These are phyloP conservation scores for Drosophila watanabei DNA, from an alignment of 1,140 invertebrate species.

Conservation along the genomic window DNA sequence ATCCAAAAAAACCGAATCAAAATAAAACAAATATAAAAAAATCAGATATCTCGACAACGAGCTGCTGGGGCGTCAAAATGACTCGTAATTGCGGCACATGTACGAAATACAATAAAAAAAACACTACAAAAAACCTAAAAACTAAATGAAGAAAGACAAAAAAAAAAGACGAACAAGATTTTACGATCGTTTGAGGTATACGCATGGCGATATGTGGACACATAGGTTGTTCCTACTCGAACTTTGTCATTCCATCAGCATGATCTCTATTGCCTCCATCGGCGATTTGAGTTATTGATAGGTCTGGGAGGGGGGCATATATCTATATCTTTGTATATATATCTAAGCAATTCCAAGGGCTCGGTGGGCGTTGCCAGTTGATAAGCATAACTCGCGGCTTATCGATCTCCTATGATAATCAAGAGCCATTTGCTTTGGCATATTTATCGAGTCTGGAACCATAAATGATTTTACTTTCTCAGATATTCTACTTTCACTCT, in stretches of 20 bases:
- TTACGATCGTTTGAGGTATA: conserved; percentile 40
- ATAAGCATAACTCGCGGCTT: conserved; percentile 76
- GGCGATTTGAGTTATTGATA: conserved; percentile 54
- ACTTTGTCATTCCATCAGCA: conserved; percentile 76
- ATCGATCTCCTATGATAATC: conserved; percentile 76
- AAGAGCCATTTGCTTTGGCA: conserved; percentile 28
- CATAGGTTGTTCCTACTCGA: conserved; percentile 1
- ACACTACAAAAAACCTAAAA: conserved; percentile 14
- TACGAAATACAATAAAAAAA: conserved; percentile 24
- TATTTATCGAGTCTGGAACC: conserved; percentile 28
- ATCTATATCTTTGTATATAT: background rate
- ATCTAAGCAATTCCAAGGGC: background rate
- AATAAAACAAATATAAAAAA: conserved; percentile 34
- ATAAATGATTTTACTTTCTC: conserved; percentile 40
- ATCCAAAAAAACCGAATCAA: conserved; percentile 43
- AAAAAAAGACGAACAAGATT: conserved; percentile 24
- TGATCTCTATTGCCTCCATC: conserved; percentile 39
- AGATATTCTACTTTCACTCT: conserved; percentile 51
- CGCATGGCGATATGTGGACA: conserved; percentile 13
- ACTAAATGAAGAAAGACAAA: background rate
- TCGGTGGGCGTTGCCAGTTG: conserved; percentile 62
- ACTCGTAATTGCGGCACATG: conserved; percentile 76
- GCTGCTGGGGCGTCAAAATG: conserved; percentile 76
- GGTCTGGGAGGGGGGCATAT: background rate
- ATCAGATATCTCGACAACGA: conserved; percentile 47